These are phyloP conservation scores for Chloromyia formosa DNA, from an alignment of 2,888 invertebrate species.

Conservation along the genomic window DNA sequence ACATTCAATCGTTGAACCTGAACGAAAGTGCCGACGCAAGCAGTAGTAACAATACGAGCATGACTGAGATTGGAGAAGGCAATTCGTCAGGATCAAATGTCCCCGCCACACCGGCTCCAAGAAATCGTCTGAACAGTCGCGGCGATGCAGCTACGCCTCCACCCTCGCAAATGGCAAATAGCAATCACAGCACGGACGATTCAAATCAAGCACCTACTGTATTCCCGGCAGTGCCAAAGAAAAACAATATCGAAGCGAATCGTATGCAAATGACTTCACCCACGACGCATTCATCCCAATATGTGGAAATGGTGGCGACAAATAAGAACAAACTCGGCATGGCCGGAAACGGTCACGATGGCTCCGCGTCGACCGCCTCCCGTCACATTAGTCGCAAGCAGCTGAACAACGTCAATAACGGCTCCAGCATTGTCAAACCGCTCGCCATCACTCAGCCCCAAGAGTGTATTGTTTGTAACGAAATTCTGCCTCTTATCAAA, in stretches of 20 bases:
- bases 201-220: slow-evolving; percentile 16
- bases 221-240: slow-evolving; percentile 52
- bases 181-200: slow-evolving; percentile 34
- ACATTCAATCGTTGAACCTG: slow-evolving; percentile 49
- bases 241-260: slow-evolving; percentile 55
- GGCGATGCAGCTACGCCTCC: slow-evolving; percentile 49
- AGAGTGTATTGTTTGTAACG: slow-evolving; percentile 78
- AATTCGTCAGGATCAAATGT: slow-evolving; percentile 4
- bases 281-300: slow-evolving; percentile 47
- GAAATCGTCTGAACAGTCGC: slow-evolving; percentile 30
- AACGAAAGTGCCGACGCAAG: slow-evolving; percentile 47
- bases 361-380: slow-evolving; percentile 43
- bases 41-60: slow-evolving; percentile 40
- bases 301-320: slow-evolving; percentile 53
- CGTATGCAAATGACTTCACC: slow-evolving; percentile 36
- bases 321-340: slow-evolving; percentile 48
- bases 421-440: slow-evolving; percentile 33
- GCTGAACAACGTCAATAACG: slow-evolving; percentile 45
- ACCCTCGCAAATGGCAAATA: slow-evolving; percentile 45
- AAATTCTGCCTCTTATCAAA: slow-evolving; percentile 70
- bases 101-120: slow-evolving; percentile 9
- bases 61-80: slow-evolving; percentile 15
- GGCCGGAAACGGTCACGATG: slow-evolving; percentile 38
- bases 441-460: slow-evolving; percentile 56
- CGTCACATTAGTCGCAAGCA: slow-evolving; percentile 50